A percentile compares a stretch with the other conserved stretches of the same genome.
These are phyloP conservation scores for Cheumatopsyche charites DNA, from an alignment of 1,140 invertebrate genomes.

Conservation along the genomic window DNA sequence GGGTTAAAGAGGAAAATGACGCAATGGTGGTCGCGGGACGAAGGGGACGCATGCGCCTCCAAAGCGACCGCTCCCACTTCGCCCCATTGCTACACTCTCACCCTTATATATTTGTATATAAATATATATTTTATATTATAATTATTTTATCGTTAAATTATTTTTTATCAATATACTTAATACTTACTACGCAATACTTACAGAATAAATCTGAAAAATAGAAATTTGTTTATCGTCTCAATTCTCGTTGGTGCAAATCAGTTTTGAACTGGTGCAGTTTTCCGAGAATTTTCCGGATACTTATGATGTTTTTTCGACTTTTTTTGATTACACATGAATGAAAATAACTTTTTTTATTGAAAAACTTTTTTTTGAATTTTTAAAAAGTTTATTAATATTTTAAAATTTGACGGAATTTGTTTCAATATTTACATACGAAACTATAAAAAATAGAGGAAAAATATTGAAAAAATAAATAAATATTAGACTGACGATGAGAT, in stretches of 20 bases:
- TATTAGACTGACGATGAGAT: no score
- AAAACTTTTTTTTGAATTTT: no score
- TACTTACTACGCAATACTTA: background rate
- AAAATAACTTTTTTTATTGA: no score
- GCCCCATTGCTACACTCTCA: background rate
- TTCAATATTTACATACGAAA: no score
- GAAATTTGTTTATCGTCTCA: background rate
- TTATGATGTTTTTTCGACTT: no score
- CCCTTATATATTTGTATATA: background rate
- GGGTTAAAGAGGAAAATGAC: constrained; percentile 45
- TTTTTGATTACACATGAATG: no score
- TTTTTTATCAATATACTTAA: background rate
- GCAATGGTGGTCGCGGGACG: constrained; percentile 44
- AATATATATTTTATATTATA: background rate
- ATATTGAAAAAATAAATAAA: no score
- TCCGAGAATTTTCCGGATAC: no score
- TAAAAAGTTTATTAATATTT: no score
- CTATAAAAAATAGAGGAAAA: no score
- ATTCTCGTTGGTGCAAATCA: background rate
- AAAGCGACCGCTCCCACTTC: constrained; percentile 19
- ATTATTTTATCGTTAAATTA: background rate
- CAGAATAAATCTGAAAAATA: background rate
- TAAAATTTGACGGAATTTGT: no score
- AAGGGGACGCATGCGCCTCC: constrained; percentile 40
- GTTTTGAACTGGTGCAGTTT: no score